Percentiles rank a stretch among this genome's conserved stretches.
Evolutionary conservation across 2,113 vertebrate genomes (phyloP).

Genomic region (Otus sunia): DNA sequence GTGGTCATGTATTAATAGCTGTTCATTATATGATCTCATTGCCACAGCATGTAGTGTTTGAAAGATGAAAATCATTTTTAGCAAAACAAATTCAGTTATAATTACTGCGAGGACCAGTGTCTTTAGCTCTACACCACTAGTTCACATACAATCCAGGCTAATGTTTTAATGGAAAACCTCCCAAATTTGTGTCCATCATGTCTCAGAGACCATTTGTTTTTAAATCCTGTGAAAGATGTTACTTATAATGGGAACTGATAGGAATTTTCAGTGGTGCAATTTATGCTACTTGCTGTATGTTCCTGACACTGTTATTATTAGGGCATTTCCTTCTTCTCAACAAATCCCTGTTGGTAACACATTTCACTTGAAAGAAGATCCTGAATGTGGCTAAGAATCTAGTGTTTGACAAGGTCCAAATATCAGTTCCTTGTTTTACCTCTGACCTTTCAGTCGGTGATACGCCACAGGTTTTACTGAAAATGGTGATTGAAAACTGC

Average conservation of each 20-base stretch:
- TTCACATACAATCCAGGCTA: not conserved
- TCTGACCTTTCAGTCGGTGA: not conserved
- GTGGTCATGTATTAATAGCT: not conserved
- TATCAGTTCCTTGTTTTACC: not conserved
- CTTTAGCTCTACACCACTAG: not conserved
- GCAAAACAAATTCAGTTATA: not conserved
- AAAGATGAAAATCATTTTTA: not conserved
- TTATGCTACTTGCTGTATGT: not conserved
- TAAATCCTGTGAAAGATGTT: not conserved
- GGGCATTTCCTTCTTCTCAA: not conserved
- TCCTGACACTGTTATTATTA: not conserved
- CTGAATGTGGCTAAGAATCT: not conserved
- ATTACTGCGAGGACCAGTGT: not conserved
- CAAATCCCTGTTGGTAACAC: not conserved
- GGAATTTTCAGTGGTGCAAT: not conserved
- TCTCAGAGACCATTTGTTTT: not conserved
- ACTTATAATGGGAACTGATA: not conserved
- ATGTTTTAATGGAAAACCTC: not conserved
- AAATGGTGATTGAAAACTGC: not conserved
- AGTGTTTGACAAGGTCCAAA: not conserved
- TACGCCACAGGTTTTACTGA: not conserved
- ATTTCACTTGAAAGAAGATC: not conserved
- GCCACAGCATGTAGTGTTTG: not conserved
- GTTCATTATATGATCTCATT: not conserved
- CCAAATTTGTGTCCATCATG: not conserved